phyloP scores from a whole-genome alignment of 2,797 vertebrate species.

The Borostomias antarcticus region DNA sequence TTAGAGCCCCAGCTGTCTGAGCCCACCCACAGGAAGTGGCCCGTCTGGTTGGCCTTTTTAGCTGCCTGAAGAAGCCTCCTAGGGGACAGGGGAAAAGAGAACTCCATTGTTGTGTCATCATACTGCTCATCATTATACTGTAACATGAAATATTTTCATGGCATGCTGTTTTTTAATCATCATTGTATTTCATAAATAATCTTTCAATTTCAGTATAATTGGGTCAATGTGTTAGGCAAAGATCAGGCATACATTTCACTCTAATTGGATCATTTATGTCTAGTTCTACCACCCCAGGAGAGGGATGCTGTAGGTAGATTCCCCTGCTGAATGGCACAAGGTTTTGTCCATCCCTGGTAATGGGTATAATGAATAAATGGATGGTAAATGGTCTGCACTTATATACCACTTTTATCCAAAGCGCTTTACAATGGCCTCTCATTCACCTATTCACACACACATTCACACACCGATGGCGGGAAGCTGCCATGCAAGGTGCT shows the following conservation, averaged over 20 bases:
- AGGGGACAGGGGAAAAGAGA: slow-evolving; percentile 34
- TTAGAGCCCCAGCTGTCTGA: slow-evolving; percentile 98
- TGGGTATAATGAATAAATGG: slow-evolving; percentile 43
- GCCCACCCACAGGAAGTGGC: slow-evolving; percentile 97
- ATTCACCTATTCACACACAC: too few relatives aligned
- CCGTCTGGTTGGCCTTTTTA: slow-evolving; percentile 90
- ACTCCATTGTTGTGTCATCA: not conserved
- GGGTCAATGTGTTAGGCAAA: not conserved
- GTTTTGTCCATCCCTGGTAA: slow-evolving; percentile 47
- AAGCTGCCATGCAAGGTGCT: too few relatives aligned
- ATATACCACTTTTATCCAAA: too few relatives aligned
- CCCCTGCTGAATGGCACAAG: slow-evolving; percentile 49
- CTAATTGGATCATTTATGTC: not conserved
- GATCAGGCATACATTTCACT: not conserved
- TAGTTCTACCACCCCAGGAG: slow-evolving; percentile 20
- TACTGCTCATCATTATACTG: not conserved
- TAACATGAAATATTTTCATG: not conserved
- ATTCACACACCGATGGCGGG: too few relatives aligned
- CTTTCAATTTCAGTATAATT: too few relatives aligned
- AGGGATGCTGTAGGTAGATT: slow-evolving; percentile 41
- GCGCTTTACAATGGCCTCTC: too few relatives aligned
- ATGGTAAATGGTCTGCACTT: too few relatives aligned
- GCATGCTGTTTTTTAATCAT: too few relatives aligned
- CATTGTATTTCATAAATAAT: too few relatives aligned
- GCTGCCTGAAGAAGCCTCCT: slow-evolving; percentile 90